Conservation (phyloP, 2,888 invertebrate genomes). For the Scaptodrosophila latifasciaeformis region DNA sequence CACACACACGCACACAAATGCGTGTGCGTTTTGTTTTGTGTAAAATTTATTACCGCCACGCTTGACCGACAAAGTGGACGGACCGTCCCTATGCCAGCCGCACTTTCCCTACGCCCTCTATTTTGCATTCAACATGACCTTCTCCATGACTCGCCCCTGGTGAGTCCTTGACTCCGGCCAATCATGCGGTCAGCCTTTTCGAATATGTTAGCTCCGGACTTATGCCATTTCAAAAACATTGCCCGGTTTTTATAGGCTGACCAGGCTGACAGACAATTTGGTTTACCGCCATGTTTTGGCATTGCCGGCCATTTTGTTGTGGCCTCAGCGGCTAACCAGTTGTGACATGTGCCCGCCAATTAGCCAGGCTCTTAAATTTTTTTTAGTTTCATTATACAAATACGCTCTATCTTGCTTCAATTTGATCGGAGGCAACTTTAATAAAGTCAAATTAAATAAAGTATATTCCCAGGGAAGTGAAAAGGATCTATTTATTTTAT, state of each 20-base stretch:
- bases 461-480: no score
- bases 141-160: no score
- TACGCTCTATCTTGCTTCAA: no score
- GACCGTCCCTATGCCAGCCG: constrained; percentile 11
- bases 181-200: constrained; percentile 4
- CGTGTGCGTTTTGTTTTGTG: constrained; percentile 30
- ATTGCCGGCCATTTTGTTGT: constrained; percentile 59
- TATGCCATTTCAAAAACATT: constrained; percentile 4
- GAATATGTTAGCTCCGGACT: not conserved
- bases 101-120: constrained; percentile 5
- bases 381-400: constrained; percentile 1
- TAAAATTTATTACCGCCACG: constrained; percentile 58
- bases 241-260: not conserved
- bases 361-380: not conserved
- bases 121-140: not conserved
- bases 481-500: no score
- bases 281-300: constrained; percentile 61
- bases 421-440: no score
- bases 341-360: constrained; percentile 58
- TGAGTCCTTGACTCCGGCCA: not conserved
- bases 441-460: no score
- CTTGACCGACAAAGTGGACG: constrained; percentile 35
- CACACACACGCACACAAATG: constrained; percentile 19
- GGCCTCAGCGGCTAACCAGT: constrained; percentile 43
- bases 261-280: constrained; percentile 9